Conservation (phyloP, 2,113 vertebrate species). For the Phyllopteryx taeniolatus region DNA sequence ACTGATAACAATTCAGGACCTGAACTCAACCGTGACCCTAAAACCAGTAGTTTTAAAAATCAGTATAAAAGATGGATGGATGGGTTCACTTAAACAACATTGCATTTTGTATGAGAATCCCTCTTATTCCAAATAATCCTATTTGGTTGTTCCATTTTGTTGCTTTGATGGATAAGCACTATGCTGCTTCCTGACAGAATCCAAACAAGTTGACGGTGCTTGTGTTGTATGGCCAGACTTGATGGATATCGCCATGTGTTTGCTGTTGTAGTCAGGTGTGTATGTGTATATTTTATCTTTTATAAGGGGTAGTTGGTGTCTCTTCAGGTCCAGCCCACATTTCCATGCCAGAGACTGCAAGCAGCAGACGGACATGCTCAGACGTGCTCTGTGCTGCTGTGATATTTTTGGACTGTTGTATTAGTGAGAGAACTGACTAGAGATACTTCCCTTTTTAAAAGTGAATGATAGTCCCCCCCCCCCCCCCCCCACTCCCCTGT, state of each 20-base stretch:
- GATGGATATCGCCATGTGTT: constrained; percentile 53
- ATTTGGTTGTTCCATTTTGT: constrained; percentile 6
- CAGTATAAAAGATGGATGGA: too few species aligned
- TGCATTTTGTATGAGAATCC: neutral
- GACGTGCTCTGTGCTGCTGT: constrained; percentile 37
- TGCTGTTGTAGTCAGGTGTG: constrained; percentile 51
- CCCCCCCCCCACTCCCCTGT: too few species aligned
- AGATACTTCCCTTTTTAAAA: neutral
- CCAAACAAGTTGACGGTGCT: constrained; percentile 4
- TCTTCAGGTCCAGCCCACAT: constrained; percentile 25
- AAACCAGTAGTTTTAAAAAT: too few species aligned
- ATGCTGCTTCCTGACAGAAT: constrained; percentile 66
- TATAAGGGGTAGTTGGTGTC: neutral
- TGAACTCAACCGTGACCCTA: too few species aligned
- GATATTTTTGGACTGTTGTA: constrained; percentile 50
- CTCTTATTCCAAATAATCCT: neutral
- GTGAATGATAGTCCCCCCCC: too few species aligned
- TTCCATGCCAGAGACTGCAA: constrained; percentile 17
- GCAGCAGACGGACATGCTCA: constrained; percentile 40
- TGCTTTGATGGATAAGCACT: constrained; percentile 58
- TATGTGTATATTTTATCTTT: constrained; percentile 13
- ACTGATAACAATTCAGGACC: too few species aligned
- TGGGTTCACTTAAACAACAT: too few species aligned
- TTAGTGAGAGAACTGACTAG: neutral
- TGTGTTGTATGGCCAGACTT: neutral